Base-by-base conservation (phyloP, 2,888 invertebrate genomes). In the Stenchaetothrips biformis region DNA sequence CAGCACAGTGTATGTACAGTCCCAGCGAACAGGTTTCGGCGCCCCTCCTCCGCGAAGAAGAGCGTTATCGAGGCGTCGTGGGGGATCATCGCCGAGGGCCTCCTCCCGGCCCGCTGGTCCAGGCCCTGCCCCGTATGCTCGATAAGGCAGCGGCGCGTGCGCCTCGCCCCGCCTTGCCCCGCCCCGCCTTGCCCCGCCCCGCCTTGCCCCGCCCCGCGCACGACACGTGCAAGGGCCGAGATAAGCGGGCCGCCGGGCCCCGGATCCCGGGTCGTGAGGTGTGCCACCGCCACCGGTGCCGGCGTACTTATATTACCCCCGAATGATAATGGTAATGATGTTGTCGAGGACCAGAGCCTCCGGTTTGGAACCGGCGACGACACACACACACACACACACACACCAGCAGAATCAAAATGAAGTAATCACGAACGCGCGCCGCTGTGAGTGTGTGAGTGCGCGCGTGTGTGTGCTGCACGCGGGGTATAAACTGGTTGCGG, bases 31-130 rank as follows among this genome's bases (percentile, higher is more conserved):
- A 37, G 37, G 37, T 37, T 16, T 11, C 53, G 53, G 53, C 13
- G 53, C 59, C 37, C 79, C 21, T 77, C 59, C 25, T n/a, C 21
- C 53, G 53, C 53, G 53, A 16, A 79, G 53, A 16, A 79, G 82
- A 21, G 59, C 59, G 67, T 74, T 74, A 74, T 74, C 67, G 21
- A 8, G 21, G 11, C 67, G 25, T 25, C 67, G 67, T 25, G 67
- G 67, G 67, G 67, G 67, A 74, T 74, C 67, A 74, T 25, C 67
- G 21, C 7, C 67, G 25, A 8, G 21, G 25, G 67, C 67, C 67
- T 3, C 21, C 53, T 59, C 67, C 25, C 25, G 8, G 11, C 67
- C 25, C 13, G 18, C 16, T 53, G 13, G 13, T 13, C 13, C 53
- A 9, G 53, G 16, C 53, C 53, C 9, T 53, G 53, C 9, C 11